These are phyloP conservation scores for Parnassius smintheus DNA, from an alignment of 2,888 invertebrate genomes.

Conservation along the genomic window DNA sequence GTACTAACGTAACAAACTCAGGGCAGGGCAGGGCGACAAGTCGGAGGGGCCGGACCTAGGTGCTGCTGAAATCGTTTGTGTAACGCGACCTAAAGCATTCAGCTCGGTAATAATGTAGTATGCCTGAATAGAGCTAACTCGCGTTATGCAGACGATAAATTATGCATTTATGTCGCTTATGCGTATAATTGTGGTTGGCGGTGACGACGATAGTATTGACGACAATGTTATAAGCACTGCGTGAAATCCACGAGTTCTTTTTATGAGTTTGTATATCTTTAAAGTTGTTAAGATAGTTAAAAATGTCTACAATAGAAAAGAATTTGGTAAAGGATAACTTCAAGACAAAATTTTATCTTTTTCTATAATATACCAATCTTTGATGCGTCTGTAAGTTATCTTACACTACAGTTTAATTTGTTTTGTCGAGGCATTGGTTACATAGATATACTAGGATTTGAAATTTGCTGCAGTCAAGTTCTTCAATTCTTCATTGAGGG, in stretches of 20 bases:
- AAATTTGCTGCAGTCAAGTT: too few relatives aligned
- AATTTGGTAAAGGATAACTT: not conserved
- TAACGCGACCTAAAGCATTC: slow-evolving; percentile 4
- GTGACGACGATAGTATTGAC: too few relatives aligned
- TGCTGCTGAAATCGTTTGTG: slow-evolving; percentile 18
- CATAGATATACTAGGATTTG: too few relatives aligned
- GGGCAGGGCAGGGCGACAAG: slow-evolving; percentile 42
- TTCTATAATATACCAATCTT: not conserved
- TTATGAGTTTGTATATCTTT: too few relatives aligned
- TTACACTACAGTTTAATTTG: not conserved
- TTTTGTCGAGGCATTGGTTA: too few relatives aligned
- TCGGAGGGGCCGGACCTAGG: slow-evolving; percentile 40
- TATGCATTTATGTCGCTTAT: not conserved
- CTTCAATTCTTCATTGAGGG: too few relatives aligned
- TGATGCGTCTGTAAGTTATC: not conserved
- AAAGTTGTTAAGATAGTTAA: too few relatives aligned
- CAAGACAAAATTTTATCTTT: not conserved
- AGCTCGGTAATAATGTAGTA: not conserved
- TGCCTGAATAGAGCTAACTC: not conserved
- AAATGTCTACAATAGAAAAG: too few relatives aligned
- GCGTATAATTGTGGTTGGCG: not conserved
- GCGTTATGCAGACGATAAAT: not conserved
- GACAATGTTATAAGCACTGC: too few relatives aligned
- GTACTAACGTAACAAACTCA: slow-evolving; percentile 32
- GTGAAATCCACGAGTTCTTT: too few relatives aligned